Evolutionary conservation across 2,888 invertebrate genomes (phyloP).

Genomic region (Myopa tessellatipennis): DNA sequence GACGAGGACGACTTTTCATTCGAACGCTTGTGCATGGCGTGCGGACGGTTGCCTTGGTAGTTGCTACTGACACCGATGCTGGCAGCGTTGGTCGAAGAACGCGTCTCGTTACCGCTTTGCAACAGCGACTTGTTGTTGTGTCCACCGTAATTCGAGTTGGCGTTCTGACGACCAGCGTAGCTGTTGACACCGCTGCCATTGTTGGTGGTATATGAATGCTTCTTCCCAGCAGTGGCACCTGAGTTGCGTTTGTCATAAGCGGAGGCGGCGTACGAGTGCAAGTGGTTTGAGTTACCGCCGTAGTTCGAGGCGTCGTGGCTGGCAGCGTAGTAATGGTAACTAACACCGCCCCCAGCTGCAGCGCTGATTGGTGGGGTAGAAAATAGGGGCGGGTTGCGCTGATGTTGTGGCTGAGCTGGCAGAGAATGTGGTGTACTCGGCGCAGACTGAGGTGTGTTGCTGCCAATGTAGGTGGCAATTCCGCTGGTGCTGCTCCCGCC

Average conservation of each 20-base stretch:
- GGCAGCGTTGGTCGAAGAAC: conserved; percentile 58
- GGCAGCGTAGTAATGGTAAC: conserved; percentile 58
- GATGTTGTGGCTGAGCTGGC: conserved; percentile 47
- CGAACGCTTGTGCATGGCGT: conserved; percentile 55
- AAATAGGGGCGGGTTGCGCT: conserved; percentile 64
- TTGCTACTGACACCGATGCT: conserved; percentile 51
- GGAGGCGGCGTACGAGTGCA: conserved; percentile 46
- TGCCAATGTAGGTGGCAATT: conserved; percentile 48
- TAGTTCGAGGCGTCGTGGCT: conserved; percentile 44
- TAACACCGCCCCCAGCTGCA: conserved; percentile 52
- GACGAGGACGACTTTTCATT: conserved; percentile 58
- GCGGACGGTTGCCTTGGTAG: conserved; percentile 56
- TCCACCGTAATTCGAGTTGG: conserved; percentile 45
- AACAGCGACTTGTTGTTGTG: conserved; percentile 55
- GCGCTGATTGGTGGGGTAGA: conserved; percentile 65
- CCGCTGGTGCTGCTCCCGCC: conserved; percentile 40
- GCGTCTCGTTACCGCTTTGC: conserved; percentile 59
- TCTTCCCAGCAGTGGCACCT: conserved; percentile 45
- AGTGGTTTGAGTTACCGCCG: conserved; percentile 32
- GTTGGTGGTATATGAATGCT: conserved; percentile 41
- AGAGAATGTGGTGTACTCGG: conserved; percentile 66
- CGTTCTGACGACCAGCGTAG: conserved; percentile 45
- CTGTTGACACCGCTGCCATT: conserved; percentile 37
- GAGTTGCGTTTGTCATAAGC: conserved; percentile 60
- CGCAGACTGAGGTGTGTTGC: conserved; percentile 63